Evolutionary conservation across 2,888 invertebrate species (phyloP).

Genomic region (Caenorhabditis sp.): DNA sequence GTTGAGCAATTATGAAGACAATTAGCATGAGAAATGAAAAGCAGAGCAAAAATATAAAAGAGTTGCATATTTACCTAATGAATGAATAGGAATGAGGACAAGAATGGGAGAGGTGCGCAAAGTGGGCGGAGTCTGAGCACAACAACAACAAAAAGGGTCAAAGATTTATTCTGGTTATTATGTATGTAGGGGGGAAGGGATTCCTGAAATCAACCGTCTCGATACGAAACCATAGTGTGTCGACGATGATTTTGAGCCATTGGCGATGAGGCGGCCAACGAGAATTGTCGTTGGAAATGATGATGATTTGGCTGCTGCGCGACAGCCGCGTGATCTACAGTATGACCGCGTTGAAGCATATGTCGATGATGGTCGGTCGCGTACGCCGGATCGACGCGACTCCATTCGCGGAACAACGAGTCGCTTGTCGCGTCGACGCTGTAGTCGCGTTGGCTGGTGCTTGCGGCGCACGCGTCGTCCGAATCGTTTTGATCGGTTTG

Average conservation of each 20-base stretch:
- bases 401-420: conserved; percentile 48
- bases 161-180: background rate
- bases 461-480: conserved; percentile 34
- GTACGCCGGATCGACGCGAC: conserved; percentile 52
- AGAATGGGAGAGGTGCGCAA: background rate
- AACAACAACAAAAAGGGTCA: background rate
- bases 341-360: conserved; percentile 29
- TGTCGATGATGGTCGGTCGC: no score
- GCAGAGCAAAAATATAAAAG: background rate
- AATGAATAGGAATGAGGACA: background rate
- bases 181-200: background rate
- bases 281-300: conserved; percentile 39
- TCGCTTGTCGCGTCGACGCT: conserved; percentile 50
- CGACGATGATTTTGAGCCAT: conserved; percentile 36
- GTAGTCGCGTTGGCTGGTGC: conserved; percentile 30
- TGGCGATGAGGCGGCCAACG: conserved; percentile 27
- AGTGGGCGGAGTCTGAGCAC: background rate
- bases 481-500: conserved; percentile 27
- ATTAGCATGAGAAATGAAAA: background rate
- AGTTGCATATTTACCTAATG: background rate
- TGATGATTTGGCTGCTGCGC: conserved; percentile 10
- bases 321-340: conserved; percentile 31
- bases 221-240: conserved; percentile 34
- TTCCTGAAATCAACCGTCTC: conserved; percentile 15
- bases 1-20: conserved; percentile 3